phyloP scores from a whole-genome alignment of 2,888 invertebrate species.

The Eurytoma adleriae region DNA sequence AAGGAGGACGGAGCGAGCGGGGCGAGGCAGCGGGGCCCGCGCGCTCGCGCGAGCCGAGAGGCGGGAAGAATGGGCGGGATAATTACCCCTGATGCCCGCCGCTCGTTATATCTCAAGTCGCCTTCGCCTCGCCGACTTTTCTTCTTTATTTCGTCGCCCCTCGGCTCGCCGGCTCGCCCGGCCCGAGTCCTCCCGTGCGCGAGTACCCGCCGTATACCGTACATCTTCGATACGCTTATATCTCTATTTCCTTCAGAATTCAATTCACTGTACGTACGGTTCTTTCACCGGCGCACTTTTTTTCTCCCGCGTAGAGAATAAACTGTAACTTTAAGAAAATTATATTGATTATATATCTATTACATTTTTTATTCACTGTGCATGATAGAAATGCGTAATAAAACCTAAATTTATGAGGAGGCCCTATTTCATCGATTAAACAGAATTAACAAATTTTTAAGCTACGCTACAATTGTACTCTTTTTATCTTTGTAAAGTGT shows the following conservation, averaged over 20 bases:
- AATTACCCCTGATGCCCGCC: constrained; percentile 73
- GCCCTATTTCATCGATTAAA: background rate
- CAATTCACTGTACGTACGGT: background rate
- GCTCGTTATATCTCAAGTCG: constrained; percentile 70
- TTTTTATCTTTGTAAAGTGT: too few species aligned
- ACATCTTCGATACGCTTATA: constrained; percentile 11
- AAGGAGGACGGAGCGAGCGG: constrained; percentile 38
- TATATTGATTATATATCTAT: too few species aligned
- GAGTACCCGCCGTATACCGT: background rate
- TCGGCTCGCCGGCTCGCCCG: background rate
- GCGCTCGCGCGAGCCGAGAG: constrained; percentile 65
- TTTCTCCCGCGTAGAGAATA: too few species aligned
- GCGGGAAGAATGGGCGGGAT: constrained; percentile 75
- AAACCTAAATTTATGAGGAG: too few species aligned
- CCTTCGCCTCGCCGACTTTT: constrained; percentile 40
- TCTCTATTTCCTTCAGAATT: background rate
- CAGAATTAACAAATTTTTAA: too few species aligned
- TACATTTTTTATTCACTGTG: too few species aligned
- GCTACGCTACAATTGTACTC: too few species aligned
- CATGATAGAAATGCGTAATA: too few species aligned
- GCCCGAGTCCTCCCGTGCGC: background rate
- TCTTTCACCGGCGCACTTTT: background rate
- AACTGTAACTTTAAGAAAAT: too few species aligned
- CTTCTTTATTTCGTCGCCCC: constrained; percentile 41
- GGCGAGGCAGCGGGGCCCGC: constrained; percentile 49